Evolutionary conservation across 2,113 vertebrate species (phyloP), one percentile per base, ranked within the genome.

Genomic region (Oreochromis niloticus): DNA sequence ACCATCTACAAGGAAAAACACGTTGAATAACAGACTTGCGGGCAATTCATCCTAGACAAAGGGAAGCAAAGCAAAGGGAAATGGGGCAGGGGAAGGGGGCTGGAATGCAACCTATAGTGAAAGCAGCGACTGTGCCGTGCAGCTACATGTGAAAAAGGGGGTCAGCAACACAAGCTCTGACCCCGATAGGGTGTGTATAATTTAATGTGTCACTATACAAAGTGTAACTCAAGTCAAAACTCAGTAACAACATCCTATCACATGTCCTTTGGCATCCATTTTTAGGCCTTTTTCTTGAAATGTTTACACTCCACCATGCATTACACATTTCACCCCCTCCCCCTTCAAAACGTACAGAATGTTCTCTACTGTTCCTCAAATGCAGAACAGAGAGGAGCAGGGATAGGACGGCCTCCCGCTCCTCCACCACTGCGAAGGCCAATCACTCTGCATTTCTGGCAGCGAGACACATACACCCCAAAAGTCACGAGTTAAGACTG

Each of bases 291-390:
- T 30, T 81, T 4, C 2, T 22, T 27, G 78, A 7, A 75, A 8
- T 43, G 30, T 36, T 52, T 16, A 34, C 2, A 48, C 2, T 27
- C 9, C 4, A 4, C 13, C 3, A 4, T 83, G 41, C 46, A 66
- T 81, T 46, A 54, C 10, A 71, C 27, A 41, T 61, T 41, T 43
- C 32, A 16, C 24, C 27, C 8, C 19, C 56, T 30, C 32, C 56
- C 83, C 73, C 43, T 78, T 84, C 41, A 63, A 81, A 78, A 43
- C 82, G 95, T 80, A 97, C 96, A 96, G 56, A 92, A 93, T 89
- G 96, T 96, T 93, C 95, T 93, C 56, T 54, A 55, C 91, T 88
- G 94, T 94, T 94, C 90, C 89, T 93, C 92, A 93, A 95, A 92
- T 86, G 83, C 89, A 83, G 80, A 75, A 84, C 83, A 85, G 32